A percentile compares a stretch with the other conserved stretches of the same genome.
phyloP scores from a whole-genome alignment of 2,113 vertebrate species.

The Microcebus lehilahytsara region DNA sequence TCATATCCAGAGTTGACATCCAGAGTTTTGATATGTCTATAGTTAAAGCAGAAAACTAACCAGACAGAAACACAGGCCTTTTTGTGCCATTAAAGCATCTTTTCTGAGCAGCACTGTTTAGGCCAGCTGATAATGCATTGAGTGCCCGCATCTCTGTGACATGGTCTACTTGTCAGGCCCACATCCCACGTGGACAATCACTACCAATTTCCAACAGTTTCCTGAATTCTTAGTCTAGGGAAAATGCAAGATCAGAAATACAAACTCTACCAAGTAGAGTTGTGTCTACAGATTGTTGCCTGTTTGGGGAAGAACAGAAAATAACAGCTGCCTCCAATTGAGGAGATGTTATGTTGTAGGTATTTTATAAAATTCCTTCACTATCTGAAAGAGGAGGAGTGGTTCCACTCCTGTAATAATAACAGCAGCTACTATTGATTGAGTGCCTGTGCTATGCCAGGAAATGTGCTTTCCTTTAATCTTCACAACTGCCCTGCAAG shows the following conservation, averaged over 20 bases:
- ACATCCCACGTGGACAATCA: neutral
- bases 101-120: neutral
- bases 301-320: neutral
- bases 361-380: neutral
- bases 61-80: neutral
- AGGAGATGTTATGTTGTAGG: neutral
- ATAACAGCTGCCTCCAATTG: neutral
- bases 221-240: neutral
- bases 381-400: neutral
- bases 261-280: neutral
- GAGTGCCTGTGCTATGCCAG: neutral
- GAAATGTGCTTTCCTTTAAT: neutral
- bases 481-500: neutral
- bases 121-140: neutral
- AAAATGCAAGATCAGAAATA: neutral
- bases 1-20: neutral
- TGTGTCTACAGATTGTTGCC: neutral
- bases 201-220: neutral
- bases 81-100: neutral
- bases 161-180: neutral
- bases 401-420: neutral
- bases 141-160: neutral
- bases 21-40: neutral
- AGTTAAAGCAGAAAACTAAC: neutral
- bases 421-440: neutral